Evolutionary conservation across 2,797 vertebrate genomes (phyloP), one percentile per base, ranked within the genome.

Genomic region (Poliocrania exsul): DNA sequence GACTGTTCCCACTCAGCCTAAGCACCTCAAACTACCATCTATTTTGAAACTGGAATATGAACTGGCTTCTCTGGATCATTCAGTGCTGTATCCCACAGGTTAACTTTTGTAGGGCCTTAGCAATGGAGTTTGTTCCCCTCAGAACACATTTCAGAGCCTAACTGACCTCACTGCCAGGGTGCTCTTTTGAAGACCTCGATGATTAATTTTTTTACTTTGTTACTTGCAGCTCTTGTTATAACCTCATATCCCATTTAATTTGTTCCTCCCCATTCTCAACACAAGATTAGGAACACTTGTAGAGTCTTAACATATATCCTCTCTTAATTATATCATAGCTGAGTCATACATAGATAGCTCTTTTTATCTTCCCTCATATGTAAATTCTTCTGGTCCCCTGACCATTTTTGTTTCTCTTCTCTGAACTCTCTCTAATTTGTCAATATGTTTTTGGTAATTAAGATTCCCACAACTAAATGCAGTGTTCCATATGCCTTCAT

Each of bases 401-500:
- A 81, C 70, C 92, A 95, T 94, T 94, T 95, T 88, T 92, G 84
- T 90, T 95, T 93, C 82, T 92, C 65, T 90, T 95, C 92, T 95
- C 92, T 96, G 93, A 95, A 95, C 84, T 88, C 79, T 67, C 38
- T 87, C 91, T 96, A 94, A 95, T 95, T 96, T 96, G 88, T 96
- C 96, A 96, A 95, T 97, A 96, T 96, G 88, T 72, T 95, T 93
- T 87, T 91, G 42, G 81, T 92, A 96, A 97, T 97, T 96, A 97
- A 60, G 80, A 71, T 88, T 92, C 82, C 77, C 0, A 0, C 47
- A 92, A 83, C 82, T 80, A 87, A 93, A 80, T 71, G 62, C 66
- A 78, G 11, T 42, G 66, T 79, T 93, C 92, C 78, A 54, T 80
- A 49, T 73, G 81, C 40, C 64, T 72, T 75, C 89, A 20, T 89